Evolutionary conservation across 1,140 invertebrate species (phyloP), one percentile per base, ranked within the genome.

Genomic region (Drosophila ercepeae): DNA sequence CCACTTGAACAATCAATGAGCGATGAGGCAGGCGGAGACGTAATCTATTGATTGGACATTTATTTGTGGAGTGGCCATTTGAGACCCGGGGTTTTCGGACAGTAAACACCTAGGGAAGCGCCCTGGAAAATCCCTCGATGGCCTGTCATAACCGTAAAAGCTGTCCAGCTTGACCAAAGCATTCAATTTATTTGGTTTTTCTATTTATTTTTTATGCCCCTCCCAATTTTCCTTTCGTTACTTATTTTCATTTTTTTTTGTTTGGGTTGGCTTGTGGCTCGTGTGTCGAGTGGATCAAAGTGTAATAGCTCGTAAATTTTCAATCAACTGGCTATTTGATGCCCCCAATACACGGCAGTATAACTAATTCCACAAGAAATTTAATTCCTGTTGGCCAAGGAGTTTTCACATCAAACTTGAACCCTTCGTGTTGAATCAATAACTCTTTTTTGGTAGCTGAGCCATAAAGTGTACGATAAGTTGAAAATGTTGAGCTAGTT

Each of bases 261-360:
- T 8, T 14, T 7, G n/a, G 5, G 9, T 34, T 44, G 14, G 39
- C 39, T 18, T 7, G 36, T 7, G 27, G 55, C 21, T 3, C 46
- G 19, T 63, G 57, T 64, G 53, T 75, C 52, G 42, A 69, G 58
- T 79, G 76, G 71, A 64, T 75, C 49, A 64, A 79, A 69, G 64
- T 54, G 49, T 46, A 78, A 79, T 59, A 70, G 76, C 70, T 79
- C 58, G 70, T 75, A 75, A 75, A 79, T 70, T 75, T 70, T 59
- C 63, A 74, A 70, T 78, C 57, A 63, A 65, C 19, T 25, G 42
- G 61, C 36, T n/a, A 36, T 18, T 49, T 34, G 39, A 52, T 55
- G 52, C 29, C 39, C n/a, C 42, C 36, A 41, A 32, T 65, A 19
- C 36, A 21, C n/a, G 27, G 21, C 18, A 32, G 60, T 45, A 53